phyloP scores from a whole-genome alignment of 2,797 vertebrate genomes.

The Decapterus maruadsi region DNA sequence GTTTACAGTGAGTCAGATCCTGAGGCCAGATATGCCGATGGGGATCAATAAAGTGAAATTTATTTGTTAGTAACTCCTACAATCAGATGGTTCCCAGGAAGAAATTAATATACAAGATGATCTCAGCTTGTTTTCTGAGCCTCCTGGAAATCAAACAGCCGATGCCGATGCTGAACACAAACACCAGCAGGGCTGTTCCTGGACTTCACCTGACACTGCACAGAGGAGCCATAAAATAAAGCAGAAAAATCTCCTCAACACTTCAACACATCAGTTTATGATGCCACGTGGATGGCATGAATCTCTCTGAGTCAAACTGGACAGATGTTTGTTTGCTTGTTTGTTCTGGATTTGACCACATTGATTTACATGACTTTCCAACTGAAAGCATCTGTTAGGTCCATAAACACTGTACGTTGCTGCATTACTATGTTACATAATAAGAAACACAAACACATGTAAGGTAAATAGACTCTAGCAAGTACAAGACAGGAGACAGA shows the following conservation, averaged over 20 bases:
- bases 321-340: slow-evolving; percentile 2
- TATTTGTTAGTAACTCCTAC: neutral
- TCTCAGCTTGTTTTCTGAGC: neutral
- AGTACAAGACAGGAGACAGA: neutral
- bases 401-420: neutral
- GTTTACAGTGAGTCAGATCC: neutral
- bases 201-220: neutral
- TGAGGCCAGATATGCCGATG: neutral
- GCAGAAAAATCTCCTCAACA: neutral
- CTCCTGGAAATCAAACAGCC: neutral
- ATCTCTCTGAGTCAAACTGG: neutral
- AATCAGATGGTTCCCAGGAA: neutral
- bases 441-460: neutral
- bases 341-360: neutral
- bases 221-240: neutral
- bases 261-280: slow-evolving; percentile 3
- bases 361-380: neutral
- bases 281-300: slow-evolving; percentile 9
- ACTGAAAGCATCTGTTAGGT: neutral
- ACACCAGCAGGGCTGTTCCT: neutral
- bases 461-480: neutral
- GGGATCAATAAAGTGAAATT: neutral
- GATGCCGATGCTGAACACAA: neutral
- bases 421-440: neutral
- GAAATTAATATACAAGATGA: neutral